A percentile compares a stretch with the other conserved stretches of the same genome.
These are phyloP conservation scores for Triops cancriformis DNA, from an alignment of 1,140 invertebrate genomes.

Conservation along the genomic window DNA sequence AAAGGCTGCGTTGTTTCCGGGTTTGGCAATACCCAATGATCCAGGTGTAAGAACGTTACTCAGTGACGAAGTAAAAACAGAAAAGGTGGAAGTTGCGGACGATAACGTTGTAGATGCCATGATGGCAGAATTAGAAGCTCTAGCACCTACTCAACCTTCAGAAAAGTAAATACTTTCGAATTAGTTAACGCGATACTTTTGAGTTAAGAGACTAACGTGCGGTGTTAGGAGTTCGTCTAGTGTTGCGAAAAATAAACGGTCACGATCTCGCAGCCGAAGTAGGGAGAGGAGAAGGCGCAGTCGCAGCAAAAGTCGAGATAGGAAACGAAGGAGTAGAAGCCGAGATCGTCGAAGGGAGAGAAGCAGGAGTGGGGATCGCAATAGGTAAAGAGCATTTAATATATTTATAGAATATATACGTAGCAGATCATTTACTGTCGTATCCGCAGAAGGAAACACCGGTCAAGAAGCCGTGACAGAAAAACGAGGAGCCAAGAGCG, in stretches of 20 bases:
- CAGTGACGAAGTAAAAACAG: slow-evolving; percentile 34
- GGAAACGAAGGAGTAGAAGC: slow-evolving; percentile 31
- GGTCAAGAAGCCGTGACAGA: slow-evolving; percentile 36
- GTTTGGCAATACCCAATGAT: slow-evolving; percentile 81
- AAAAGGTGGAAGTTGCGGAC: slow-evolving; percentile 41
- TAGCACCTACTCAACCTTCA: slow-evolving; percentile 53
- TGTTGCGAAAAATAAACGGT: slow-evolving; percentile 17
- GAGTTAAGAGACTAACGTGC: neutral
- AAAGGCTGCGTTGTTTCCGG: slow-evolving; percentile 69
- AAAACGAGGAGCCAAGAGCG: slow-evolving; percentile 33
- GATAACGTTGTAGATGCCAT: slow-evolving; percentile 61
- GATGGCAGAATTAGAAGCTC: slow-evolving; percentile 80
- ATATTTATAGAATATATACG: neutral
- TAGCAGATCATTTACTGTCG: neutral
- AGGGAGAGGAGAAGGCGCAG: slow-evolving; percentile 35
- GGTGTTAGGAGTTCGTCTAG: neutral
- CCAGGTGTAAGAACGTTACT: slow-evolving; percentile 36
- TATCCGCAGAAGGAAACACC: slow-evolving; percentile 33
- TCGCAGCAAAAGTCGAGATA: slow-evolving; percentile 36
- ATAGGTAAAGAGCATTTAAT: slow-evolving; percentile 30
- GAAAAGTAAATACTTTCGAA: neutral
- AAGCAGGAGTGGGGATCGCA: slow-evolving; percentile 37
- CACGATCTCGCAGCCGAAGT: slow-evolving; percentile 8
- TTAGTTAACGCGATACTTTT: neutral
- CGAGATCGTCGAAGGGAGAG: slow-evolving; percentile 38